These are phyloP conservation scores for Menura novaehollandiae DNA, from an alignment of 2,113 vertebrate species.

Conservation along the genomic window DNA sequence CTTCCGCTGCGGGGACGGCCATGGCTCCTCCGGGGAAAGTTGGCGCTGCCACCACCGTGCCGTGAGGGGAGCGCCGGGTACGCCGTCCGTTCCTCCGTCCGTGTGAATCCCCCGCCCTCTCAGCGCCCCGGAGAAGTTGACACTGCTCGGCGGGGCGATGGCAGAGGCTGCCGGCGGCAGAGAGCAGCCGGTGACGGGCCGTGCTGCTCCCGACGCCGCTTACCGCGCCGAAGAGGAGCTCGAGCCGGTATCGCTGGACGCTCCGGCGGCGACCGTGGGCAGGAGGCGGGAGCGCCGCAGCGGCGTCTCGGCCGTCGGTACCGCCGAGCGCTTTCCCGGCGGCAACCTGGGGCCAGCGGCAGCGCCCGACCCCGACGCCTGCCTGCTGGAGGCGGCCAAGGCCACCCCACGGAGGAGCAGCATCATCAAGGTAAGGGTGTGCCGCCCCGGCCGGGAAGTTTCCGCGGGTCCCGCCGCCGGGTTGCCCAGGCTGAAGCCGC, in stretches of 20 bases:
- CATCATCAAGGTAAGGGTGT: conserved; percentile 88
- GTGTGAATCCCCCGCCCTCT: neutral
- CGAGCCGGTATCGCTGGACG: conserved; percentile 64
- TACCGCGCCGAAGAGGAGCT: conserved; percentile 77
- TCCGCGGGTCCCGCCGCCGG: neutral
- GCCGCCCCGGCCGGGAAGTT: neutral
- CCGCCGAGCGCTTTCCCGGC: conserved; percentile 24
- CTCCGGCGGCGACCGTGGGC: conserved; percentile 49
- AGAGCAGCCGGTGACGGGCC: neutral
- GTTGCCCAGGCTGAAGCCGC: neutral
- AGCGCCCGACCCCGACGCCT: conserved; percentile 73
- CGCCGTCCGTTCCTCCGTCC: neutral
- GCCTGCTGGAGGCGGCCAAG: conserved; percentile 81
- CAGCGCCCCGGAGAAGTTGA: neutral
- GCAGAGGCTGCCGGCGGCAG: conserved; percentile 61
- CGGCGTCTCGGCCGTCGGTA: conserved; percentile 72
- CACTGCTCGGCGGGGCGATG: conserved; percentile 37
- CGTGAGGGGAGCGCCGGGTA: conserved; percentile 25
- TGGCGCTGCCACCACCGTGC: neutral
- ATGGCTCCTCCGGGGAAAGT: conserved; percentile 49
- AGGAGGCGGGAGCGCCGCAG: conserved; percentile 79
- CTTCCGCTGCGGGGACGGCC: neutral
- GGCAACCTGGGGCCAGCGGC: neutral
- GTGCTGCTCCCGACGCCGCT: neutral
- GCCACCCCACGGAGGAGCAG: conserved; percentile 90